Conservation (phyloP, 1,140 invertebrate genomes). For the Carcinoscorpius rotundicauda region DNA sequence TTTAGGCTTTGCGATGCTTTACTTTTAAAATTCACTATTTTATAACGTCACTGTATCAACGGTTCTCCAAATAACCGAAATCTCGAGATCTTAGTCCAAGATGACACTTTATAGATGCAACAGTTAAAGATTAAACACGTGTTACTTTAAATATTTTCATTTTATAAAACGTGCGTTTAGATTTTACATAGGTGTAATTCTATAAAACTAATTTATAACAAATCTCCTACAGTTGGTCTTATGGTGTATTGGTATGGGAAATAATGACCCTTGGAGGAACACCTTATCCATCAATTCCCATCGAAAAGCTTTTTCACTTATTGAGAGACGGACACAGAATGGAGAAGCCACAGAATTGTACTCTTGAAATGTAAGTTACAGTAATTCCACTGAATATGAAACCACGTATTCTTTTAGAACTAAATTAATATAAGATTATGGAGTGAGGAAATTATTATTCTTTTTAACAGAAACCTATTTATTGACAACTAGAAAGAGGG, state of each 20-base stretch:
- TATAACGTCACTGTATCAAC: too few relatives aligned
- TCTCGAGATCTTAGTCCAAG: too few relatives aligned
- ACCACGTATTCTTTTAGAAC: too few relatives aligned
- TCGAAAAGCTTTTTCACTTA: slow-evolving; percentile 69
- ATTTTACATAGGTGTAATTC: neutral
- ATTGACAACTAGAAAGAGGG: too few relatives aligned
- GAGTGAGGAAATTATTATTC: too few relatives aligned
- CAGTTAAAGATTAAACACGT: neutral
- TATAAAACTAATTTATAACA: neutral
- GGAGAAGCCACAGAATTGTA: slow-evolving; percentile 84
- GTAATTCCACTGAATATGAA: neutral
- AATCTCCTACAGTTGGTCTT: slow-evolving; percentile 58
- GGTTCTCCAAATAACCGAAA: too few relatives aligned
- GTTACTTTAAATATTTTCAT: neutral
- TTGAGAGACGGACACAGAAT: slow-evolving; percentile 79
- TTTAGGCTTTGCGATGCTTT: too few relatives aligned
- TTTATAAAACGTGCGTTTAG: neutral
- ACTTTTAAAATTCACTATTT: too few relatives aligned
- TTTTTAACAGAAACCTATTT: too few relatives aligned
- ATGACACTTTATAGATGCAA: too few relatives aligned
- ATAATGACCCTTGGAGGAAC: slow-evolving; percentile 88
- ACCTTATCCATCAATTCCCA: slow-evolving; percentile 73
- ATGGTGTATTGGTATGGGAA: slow-evolving; percentile 86
- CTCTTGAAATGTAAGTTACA: slow-evolving; percentile 65
- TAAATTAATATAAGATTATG: too few relatives aligned